A percentile compares a stretch with the other conserved stretches of the same genome.
Conservation (phyloP, 2,797 vertebrate genomes). For the Scyliorhinus canicula region DNA sequence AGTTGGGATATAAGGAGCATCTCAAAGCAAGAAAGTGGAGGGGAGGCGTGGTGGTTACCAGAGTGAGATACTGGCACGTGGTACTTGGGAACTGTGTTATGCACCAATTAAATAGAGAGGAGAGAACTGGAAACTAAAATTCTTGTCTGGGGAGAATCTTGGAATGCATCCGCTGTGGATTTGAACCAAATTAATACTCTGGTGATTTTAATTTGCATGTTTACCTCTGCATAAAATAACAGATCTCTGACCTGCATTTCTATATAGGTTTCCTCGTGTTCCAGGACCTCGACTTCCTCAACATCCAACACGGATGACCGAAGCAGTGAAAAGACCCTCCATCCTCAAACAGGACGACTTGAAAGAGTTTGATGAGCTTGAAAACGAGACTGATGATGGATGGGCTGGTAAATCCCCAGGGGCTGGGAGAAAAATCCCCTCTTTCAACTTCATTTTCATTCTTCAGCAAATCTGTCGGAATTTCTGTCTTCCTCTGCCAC, state of each 20-base stretch:
- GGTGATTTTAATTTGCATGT: not conserved
- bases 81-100: not conserved
- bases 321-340: constrained; percentile 78
- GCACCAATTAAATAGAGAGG: not conserved
- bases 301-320: constrained; percentile 62
- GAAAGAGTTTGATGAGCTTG: constrained; percentile 81
- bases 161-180: not conserved
- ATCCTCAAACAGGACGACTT: constrained; percentile 90
- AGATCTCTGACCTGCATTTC: not conserved
- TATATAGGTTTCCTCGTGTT: constrained; percentile 69
- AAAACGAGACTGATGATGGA: constrained; percentile 84
- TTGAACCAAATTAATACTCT: not conserved
- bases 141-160: not conserved
- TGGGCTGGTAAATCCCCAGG: constrained; percentile 72
- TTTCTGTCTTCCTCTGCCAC: not conserved
- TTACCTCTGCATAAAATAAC: not conserved
- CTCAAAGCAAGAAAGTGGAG: no score
- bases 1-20: no score
- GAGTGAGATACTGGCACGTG: not conserved
- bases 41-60: no score
- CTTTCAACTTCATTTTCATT: not conserved
- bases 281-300: constrained; percentile 59
- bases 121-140: not conserved
- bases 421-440: not conserved
- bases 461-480: not conserved